Evolutionary conservation across 2,797 vertebrate species (phyloP), one percentile per base, ranked within the genome.

Genomic region (Borostomias antarcticus): DNA sequence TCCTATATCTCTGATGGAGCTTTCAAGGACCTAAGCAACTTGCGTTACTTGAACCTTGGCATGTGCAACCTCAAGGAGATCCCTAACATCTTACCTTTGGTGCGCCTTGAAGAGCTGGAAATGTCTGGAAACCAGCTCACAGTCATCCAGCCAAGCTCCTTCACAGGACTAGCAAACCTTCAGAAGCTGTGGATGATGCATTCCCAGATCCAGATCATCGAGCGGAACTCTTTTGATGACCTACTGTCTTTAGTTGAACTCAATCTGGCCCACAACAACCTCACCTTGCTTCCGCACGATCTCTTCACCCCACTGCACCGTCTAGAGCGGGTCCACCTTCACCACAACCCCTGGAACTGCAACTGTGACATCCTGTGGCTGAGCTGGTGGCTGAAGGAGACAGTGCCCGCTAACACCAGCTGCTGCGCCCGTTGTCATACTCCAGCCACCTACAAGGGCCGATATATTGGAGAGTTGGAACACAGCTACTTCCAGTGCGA

Each of bases 141-240:
- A 17, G 86, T 96, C 66, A 91, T 99, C 72, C 94, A 95, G 77
- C 98, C 97, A 15, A 95, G 95, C 65, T 95, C 97, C 13, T 99
- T 99, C 79, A 95, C 95, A 75, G 97, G 98, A n/a, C 87, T 99
- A 77, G 90, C 93, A 76, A 95, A 98, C 86, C 95, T 99, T 75
- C 96, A 98, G 83, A 98, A 99, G 91, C 86, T 99, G 83, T 99
- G 98, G 98, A 98, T 99, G 94, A 99, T 99, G 91, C 98, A 99
- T 70, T 95, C 97, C 70, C 96, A 98, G 88, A 95, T 99, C 82
- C 97, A 98, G 87, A 94, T 94, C 64, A 98, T 99, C 72, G 96
- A 99, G 89, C 94, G 97, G 80, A 99, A 99, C 88, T 97, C 98
- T 73, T 98, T 98, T 2, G 96, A 99, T 75, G 98, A 99, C 86